Evolutionary conservation across 2,113 vertebrate species (phyloP).

Genomic region (Brachyistius frenatus): DNA sequence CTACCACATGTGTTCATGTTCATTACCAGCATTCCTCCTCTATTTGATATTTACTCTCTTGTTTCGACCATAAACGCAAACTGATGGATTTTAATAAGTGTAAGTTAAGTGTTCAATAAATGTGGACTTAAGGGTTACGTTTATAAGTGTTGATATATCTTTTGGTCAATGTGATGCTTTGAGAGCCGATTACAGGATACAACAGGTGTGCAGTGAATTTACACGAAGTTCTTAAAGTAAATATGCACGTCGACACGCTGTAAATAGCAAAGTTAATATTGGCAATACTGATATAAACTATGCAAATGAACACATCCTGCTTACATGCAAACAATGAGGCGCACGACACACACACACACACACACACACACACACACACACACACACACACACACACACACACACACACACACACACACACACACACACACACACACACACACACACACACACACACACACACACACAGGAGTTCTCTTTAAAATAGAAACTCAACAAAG

Average conservation of each 20-base stretch:
- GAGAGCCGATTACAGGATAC: too few relatives aligned
- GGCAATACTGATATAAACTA: conserved; percentile 6
- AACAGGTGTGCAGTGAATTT: not conserved
- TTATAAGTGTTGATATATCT: too few relatives aligned
- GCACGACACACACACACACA: not conserved
- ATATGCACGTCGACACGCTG: not conserved
- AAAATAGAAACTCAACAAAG: conserved; percentile 60
- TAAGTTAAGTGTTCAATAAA: too few relatives aligned
- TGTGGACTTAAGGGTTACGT: too few relatives aligned
- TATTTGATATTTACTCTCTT: too few relatives aligned
- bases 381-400: conserved; percentile 2
- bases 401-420: not conserved
- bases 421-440: too few relatives aligned
- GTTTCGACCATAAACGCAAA: too few relatives aligned
- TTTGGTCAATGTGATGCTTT: too few relatives aligned
- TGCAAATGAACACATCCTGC: conserved; percentile 18
- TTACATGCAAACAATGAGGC: not conserved
- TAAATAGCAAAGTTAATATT: conserved; percentile 19
- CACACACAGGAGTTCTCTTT: conserved; percentile 5
- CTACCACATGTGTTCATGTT: too few relatives aligned
- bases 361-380: too few relatives aligned
- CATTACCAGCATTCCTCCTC: too few relatives aligned
- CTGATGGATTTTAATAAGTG: too few relatives aligned
- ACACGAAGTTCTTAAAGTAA: not conserved
- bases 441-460: not conserved